Evolutionary conservation across 2,113 vertebrate species (phyloP).

Genomic region (Zootoca vivipara): DNA sequence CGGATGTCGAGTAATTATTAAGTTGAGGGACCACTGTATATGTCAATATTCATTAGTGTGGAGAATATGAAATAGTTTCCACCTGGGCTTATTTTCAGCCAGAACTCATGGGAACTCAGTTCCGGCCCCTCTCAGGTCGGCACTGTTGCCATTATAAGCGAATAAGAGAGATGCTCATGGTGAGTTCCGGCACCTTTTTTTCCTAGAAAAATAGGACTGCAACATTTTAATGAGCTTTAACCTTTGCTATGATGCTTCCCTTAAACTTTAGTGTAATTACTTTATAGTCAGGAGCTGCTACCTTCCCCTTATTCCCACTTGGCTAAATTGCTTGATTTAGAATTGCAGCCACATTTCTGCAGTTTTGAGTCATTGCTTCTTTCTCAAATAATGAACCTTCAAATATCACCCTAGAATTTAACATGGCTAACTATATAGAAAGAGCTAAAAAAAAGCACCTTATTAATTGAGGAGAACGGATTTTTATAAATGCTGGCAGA

Average conservation of each 20-base stretch:
- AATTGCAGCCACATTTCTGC: neutral
- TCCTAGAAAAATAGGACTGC: no score
- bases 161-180: no score
- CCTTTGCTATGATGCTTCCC: constrained; percentile 31
- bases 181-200: no score
- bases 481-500: neutral
- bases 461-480: neutral
- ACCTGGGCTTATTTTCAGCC: neutral
- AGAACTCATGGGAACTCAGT: no score
- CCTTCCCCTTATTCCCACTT: neutral
- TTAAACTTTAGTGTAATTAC: constrained; percentile 41
- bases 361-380: neutral
- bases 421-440: neutral
- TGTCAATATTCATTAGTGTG: constrained; percentile 39
- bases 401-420: neutral
- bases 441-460: neutral
- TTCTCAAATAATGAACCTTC: neutral
- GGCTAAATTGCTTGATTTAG: neutral
- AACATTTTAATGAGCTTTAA: constrained; percentile 29
- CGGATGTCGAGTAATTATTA: no score
- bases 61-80: constrained; percentile 32
- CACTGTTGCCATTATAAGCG: no score
- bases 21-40: no score
- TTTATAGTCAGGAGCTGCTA: neutral
- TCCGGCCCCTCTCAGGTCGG: no score